Evolutionary conservation across 1,140 invertebrate species (phyloP).

Genomic region (Oedothorax gibbosus): DNA sequence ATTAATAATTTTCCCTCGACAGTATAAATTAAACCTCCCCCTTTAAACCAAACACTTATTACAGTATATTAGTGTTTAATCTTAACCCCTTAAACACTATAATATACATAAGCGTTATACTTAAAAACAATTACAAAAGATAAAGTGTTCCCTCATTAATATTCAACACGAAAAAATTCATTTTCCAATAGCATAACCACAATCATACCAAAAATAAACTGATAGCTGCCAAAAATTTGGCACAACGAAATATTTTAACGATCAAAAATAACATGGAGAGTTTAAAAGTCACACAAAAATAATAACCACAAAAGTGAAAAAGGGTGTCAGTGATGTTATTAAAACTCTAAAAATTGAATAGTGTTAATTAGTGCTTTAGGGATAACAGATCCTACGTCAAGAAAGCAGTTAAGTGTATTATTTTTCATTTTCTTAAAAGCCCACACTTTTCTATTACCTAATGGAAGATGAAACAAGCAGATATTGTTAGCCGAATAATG

Average conservation of each 20-base stretch:
- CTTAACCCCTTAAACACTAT: no score
- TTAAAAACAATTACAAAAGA: constrained; percentile 17
- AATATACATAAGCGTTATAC: no score
- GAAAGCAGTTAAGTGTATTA: constrained; percentile 15
- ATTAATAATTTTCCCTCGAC: no score
- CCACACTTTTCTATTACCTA: constrained; percentile 35
- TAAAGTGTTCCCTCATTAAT: constrained; percentile 19
- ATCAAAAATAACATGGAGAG: background rate
- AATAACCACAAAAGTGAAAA: constrained; percentile 24
- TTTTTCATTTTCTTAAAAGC: constrained; percentile 53
- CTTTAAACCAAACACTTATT: no score
- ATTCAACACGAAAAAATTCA: constrained; percentile 20
- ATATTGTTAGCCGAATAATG: constrained; percentile 22
- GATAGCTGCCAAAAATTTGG: constrained; percentile 40
- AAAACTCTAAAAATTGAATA: constrained; percentile 27
- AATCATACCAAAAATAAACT: constrained; percentile 26
- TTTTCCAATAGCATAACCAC: constrained; percentile 4
- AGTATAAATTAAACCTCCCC: no score
- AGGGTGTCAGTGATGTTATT: constrained; percentile 17
- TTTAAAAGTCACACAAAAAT: no score
- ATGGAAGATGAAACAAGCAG: constrained; percentile 40
- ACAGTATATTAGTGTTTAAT: no score
- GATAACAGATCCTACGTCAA: background rate
- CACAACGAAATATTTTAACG: constrained; percentile 14
- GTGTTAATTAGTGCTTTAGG: constrained; percentile 29